Evolutionary conservation across 2,888 invertebrate species (phyloP), one percentile per base, ranked within the genome.

Genomic region (Mantis religiosa): DNA sequence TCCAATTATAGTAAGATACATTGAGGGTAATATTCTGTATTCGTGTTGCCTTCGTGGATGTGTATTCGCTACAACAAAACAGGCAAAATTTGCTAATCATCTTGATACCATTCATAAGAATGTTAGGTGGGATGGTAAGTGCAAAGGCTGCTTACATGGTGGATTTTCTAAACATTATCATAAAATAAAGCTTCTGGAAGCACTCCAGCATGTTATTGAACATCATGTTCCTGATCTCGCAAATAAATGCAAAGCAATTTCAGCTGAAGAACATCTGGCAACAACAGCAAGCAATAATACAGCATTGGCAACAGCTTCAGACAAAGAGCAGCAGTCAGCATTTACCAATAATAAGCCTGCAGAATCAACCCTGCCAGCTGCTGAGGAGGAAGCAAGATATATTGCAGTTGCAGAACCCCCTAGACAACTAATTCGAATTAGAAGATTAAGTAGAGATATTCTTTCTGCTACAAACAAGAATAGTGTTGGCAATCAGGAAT

Each of bases 401-500:
- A 20, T 14, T 34, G n/a, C 15, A 34, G 81, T 2, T n/a, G 25
- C 82, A 34, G 84, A 85, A 71, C n/a, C 81, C 20, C 83, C 87
- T 8, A 86, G 54, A 34, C 82, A 82, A 27, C 86, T 85, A 20
- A 84, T 90, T 15, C 92, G 94, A 89, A 90, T 93, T 81, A 92
- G 94, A 54, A 92, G 94, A 87, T 91, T 94, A 15, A 94, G 94
- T 89, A 94, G 94, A 3, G 94, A 94, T 90, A 93, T 92, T 82
- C 91, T 94, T 4, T 94, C 93, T 3, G 90, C 91, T 41, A 81
- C 89, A 47, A 88, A 88, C 47, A 54, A 83, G 6, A n/a, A 28
- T 83, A 4, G 8, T 83, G 15, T 28, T n/a, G n/a, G 83, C 4
- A 28, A 83, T 4, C 83, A 28, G 14, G 30, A 30, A 15, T 25